These are phyloP conservation scores for Melitaea athalia DNA, from an alignment of 2,888 invertebrate species.

Conservation along the genomic window DNA sequence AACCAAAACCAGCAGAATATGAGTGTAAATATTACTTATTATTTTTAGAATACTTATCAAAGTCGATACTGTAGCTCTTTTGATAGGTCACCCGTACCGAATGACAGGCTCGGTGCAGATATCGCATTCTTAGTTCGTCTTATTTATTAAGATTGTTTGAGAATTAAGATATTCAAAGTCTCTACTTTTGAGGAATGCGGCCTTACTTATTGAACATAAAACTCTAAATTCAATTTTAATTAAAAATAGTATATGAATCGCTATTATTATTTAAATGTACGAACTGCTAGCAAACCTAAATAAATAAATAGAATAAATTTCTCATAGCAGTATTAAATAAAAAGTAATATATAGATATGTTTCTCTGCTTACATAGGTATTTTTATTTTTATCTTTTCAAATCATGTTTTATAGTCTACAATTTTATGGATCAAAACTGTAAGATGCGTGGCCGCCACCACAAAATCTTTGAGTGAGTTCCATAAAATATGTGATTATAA, in stretches of 20 bases:
- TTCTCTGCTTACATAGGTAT: neutral
- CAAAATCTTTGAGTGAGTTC: constrained; percentile 57
- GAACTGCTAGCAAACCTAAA: constrained; percentile 3
- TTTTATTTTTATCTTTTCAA: constrained; percentile 20
- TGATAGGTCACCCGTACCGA: constrained; percentile 47
- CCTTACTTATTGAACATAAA: neutral
- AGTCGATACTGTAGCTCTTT: constrained; percentile 60
- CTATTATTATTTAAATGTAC: too few relatives aligned
- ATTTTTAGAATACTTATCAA: constrained; percentile 65
- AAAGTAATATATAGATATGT: too few relatives aligned
- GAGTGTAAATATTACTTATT: constrained; percentile 45
- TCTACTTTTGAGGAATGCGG: neutral
- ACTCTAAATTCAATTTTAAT: too few relatives aligned
- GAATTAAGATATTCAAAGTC: neutral
- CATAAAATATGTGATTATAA: constrained; percentile 38
- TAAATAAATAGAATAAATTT: constrained; percentile 14
- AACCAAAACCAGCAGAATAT: constrained; percentile 34
- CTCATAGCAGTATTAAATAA: too few relatives aligned
- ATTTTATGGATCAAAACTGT: constrained; percentile 53
- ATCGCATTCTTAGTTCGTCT: constrained; percentile 41
- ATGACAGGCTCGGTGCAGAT: constrained; percentile 54
- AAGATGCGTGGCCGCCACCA: constrained; percentile 76
- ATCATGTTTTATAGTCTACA: constrained; percentile 40
- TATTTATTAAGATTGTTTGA: constrained; percentile 37
- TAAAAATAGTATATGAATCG: too few relatives aligned